Evolutionary conservation across 2,888 invertebrate species (phyloP), one percentile per base, ranked within the genome.

Genomic region (Agrenia bidenticulata): DNA sequence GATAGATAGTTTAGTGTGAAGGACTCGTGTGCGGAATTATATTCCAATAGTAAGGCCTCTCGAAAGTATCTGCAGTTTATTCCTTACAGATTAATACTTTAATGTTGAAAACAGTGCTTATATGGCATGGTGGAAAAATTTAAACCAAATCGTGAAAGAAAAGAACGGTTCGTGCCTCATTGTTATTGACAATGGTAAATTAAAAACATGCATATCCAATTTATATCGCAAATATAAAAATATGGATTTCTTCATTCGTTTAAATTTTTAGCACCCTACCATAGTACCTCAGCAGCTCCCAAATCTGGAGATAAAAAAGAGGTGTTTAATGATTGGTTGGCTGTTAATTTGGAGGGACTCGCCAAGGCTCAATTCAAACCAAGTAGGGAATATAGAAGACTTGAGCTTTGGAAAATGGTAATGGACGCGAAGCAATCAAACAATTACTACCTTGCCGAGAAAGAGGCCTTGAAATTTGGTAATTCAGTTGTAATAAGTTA

Each of bases 51-150:
- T n/a, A n/a, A n/a, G n/a, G n/a, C n/a, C n/a, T n/a, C n/a, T n/a
- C n/a, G n/a, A n/a, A n/a, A n/a, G n/a, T n/a, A n/a, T n/a, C n/a
- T n/a, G n/a, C n/a, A n/a, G n/a, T n/a, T n/a, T n/a, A n/a, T n/a
- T n/a, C n/a, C n/a, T n/a, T n/a, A n/a, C n/a, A 24, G 51, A 51
- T 24, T 51, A 51, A 19, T 23, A 51, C 15, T 23, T 9, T 9
- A 51, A 51, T 23, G 51, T 51, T 51, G 51, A 51, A 4, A 23
- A 23, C 7, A 23, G 7, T 19, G 17, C 51, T 9, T 51, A 51
- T 23, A 51, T 51, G 51, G 5, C 2, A 4, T 51, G 51, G 51
- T 51, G 51, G 51, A 51, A 23, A 51, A 51, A 51, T 21, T 21
- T 51, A 19, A 51, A 51, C 15, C 5, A 5, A 7, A 17, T 21